Conservation (phyloP, 2,797 vertebrate species). For the Clarias platycephalus region DNA sequence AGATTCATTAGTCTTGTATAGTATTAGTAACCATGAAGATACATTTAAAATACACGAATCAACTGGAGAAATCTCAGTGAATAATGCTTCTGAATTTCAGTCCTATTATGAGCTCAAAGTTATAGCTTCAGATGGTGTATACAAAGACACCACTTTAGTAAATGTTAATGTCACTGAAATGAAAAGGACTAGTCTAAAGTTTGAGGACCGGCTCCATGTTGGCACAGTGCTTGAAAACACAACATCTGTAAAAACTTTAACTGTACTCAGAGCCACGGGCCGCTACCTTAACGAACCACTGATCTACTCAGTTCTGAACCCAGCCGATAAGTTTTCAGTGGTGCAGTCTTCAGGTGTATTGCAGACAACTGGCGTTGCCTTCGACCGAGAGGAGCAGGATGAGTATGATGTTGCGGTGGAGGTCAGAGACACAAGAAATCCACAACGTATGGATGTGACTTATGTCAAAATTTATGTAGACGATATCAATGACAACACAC, state of each 20-base stretch:
- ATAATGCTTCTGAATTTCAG: conserved; percentile 72
- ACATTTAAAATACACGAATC: conserved; percentile 78
- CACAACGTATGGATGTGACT: conserved; percentile 80
- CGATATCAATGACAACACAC: conserved; percentile 89
- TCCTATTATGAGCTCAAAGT: conserved; percentile 76
- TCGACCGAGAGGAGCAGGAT: conserved; percentile 86
- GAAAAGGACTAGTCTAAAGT: conserved; percentile 74
- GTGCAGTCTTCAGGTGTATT: conserved; percentile 84
- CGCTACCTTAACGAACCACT: conserved; percentile 87
- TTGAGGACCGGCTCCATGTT: conserved; percentile 75
- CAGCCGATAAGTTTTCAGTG: conserved; percentile 80
- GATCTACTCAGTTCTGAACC: conserved; percentile 81
- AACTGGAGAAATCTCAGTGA: conserved; percentile 80
- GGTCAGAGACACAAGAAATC: conserved; percentile 81
- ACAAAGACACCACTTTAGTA: conserved; percentile 79
- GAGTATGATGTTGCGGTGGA: conserved; percentile 82
- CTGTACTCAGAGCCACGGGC: conserved; percentile 77
- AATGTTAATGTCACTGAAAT: conserved; percentile 76
- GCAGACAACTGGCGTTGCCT: conserved; percentile 82
- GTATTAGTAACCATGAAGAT: conserved; percentile 80
- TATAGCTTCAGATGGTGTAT: conserved; percentile 85
- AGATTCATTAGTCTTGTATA: conserved; percentile 86
- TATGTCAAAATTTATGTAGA: conserved; percentile 85
- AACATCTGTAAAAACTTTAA: conserved; percentile 72
- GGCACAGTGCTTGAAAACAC: conserved; percentile 81